Conservation (phyloP, 1,140 invertebrate species). For the Zaprionus kolodkinae region DNA sequence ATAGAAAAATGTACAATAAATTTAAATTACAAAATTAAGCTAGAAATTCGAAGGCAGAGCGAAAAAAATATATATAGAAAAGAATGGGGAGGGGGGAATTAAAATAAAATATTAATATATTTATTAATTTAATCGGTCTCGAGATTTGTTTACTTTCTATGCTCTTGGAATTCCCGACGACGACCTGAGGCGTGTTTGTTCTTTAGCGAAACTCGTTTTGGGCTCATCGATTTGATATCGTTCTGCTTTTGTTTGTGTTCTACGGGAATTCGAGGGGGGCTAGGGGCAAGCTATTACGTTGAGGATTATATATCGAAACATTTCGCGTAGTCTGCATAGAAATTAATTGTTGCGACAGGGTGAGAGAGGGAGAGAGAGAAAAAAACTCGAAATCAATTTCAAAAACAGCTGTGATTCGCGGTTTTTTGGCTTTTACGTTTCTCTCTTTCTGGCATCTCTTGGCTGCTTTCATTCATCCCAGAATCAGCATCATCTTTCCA, state of each 20-base stretch:
- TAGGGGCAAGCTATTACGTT: slow-evolving; percentile 14
- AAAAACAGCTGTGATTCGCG: slow-evolving; percentile 46
- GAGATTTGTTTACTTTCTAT: slow-evolving; percentile 54
- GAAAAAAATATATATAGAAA: not conserved
- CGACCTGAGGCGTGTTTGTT: slow-evolving; percentile 54
- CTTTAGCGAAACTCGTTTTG: slow-evolving; percentile 74
- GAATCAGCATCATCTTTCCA: slow-evolving; percentile 13
- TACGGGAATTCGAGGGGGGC: no score
- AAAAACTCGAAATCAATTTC: slow-evolving; percentile 62
- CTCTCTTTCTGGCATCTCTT: not conserved
- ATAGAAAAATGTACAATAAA: slow-evolving; percentile 21
- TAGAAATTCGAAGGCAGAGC: not conserved
- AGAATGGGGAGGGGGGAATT: not conserved
- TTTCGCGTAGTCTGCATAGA: slow-evolving; percentile 37
- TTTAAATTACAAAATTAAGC: slow-evolving; percentile 23
- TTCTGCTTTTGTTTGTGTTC: slow-evolving; percentile 25
- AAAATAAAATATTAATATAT: slow-evolving; percentile 30
- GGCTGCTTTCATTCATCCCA: slow-evolving; percentile 47
- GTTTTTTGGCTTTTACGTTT: slow-evolving; percentile 13
- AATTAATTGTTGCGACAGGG: slow-evolving; percentile 34
- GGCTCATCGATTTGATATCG: slow-evolving; percentile 1
- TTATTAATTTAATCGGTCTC: slow-evolving; percentile 40
- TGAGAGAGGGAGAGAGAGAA: not conserved
- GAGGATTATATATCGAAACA: slow-evolving; percentile 51
- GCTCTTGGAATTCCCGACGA: slow-evolving; percentile 57